Percentiles rank a stretch among this genome's conserved stretches.
phyloP scores from a whole-genome alignment of 1,140 invertebrate species.

The Achatina immaculata region DNA sequence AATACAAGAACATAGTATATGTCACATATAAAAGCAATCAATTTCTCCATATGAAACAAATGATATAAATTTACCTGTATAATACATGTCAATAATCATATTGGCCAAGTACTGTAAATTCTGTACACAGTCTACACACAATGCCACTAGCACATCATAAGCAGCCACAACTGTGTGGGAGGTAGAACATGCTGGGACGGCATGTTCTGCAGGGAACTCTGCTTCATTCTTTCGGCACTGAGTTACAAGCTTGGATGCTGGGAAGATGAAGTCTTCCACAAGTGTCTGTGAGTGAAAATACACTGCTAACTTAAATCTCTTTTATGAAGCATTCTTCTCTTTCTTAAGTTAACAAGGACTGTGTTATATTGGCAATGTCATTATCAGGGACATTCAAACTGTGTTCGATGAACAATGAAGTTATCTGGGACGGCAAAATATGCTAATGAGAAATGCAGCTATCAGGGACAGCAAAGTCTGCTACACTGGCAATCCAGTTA shows the following conservation, averaged over 20 bases:
- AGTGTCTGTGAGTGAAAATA: conserved; percentile 78
- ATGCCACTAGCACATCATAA: conserved; percentile 89
- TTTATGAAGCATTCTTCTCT: no score
- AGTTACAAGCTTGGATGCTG: conserved; percentile 91
- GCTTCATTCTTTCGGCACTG: conserved; percentile 73
- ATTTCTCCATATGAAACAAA: no score
- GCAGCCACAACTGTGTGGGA: conserved; percentile 89
- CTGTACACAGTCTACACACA: conserved; percentile 89
- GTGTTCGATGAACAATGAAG: no score
- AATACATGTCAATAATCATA: conserved; percentile 93
- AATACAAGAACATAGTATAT: no score
- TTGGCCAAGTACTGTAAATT: conserved; percentile 91
- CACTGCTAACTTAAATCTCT: not conserved
- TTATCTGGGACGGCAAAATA: no score
- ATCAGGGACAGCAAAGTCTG: no score
- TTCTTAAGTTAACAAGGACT: no score
- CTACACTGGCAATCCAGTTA: no score
- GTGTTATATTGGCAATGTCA: no score
- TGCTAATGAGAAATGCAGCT: no score
- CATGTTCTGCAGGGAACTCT: conserved; percentile 75
- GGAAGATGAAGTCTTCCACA: conserved; percentile 95
- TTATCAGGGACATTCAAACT: no score
- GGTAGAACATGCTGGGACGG: conserved; percentile 87
- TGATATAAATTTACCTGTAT: conserved; percentile 73
- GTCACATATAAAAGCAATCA: no score